Evolutionary conservation across 1,140 invertebrate genomes (phyloP).

Genomic region (Drosophila sulfurigaster): DNA sequence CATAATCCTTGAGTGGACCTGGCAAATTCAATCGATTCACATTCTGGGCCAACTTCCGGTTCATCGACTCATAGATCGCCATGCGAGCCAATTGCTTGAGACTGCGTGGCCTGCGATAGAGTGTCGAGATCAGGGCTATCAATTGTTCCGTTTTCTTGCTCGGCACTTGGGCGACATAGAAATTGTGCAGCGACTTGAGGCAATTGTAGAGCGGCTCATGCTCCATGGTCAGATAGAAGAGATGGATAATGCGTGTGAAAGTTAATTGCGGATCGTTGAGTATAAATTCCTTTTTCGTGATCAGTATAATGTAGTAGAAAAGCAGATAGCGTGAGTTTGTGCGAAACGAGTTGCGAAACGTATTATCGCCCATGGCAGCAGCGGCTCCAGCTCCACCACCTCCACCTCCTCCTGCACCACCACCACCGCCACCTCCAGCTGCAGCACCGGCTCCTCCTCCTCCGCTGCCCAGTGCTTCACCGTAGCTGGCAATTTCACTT

Average conservation of each 20-base stretch:
- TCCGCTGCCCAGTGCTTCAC: slow-evolving; percentile 58
- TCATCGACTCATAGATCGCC: slow-evolving; percentile 88
- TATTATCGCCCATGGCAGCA: slow-evolving; percentile 62
- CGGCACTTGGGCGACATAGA: slow-evolving; percentile 89
- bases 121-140: slow-evolving; percentile 87
- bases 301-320: slow-evolving; percentile 89
- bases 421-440: slow-evolving; percentile 32
- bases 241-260: slow-evolving; percentile 88
- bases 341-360: slow-evolving; percentile 87
- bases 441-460: slow-evolving; percentile 7
- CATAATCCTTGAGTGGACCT: slow-evolving; percentile 88
- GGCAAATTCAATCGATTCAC: slow-evolving; percentile 89
- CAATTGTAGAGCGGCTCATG: slow-evolving; percentile 88
- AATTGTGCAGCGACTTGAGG: slow-evolving; percentile 88
- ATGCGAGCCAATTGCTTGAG: slow-evolving; percentile 89
- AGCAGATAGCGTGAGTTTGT: slow-evolving; percentile 88
- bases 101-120: slow-evolving; percentile 88
- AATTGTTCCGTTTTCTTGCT: slow-evolving; percentile 88
- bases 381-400: slow-evolving; percentile 23
- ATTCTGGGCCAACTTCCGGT: slow-evolving; percentile 87
- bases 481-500: slow-evolving; percentile 79
- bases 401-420: slow-evolving; percentile 20
- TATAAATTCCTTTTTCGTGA: slow-evolving; percentile 89
- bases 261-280: slow-evolving; percentile 88
- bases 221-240: slow-evolving; percentile 90